These are phyloP conservation scores for Nudaria mundana DNA, from an alignment of 2,888 invertebrate genomes.

Conservation along the genomic window DNA sequence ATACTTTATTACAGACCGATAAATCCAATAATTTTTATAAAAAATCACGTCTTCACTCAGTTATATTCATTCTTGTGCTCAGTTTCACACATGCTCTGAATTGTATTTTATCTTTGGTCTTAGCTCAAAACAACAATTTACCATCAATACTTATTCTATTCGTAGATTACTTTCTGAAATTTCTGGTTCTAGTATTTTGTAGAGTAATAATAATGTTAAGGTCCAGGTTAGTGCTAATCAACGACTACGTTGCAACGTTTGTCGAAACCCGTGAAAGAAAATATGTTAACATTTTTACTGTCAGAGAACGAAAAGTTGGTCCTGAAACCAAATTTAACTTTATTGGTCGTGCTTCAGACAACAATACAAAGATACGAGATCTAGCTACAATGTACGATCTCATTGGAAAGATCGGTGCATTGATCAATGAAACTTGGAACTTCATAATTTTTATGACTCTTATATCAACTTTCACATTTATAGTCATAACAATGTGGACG, in stretches of 20 bases:
- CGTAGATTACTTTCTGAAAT: slow-evolving; percentile 41
- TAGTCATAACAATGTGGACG: slow-evolving; percentile 54
- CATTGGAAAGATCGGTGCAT: slow-evolving; percentile 44
- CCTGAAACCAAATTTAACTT: slow-evolving; percentile 31
- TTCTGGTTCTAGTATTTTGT: slow-evolving; percentile 48
- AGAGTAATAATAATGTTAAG: slow-evolving; percentile 43
- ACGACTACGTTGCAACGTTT: slow-evolving; percentile 43
- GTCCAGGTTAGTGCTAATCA: slow-evolving; percentile 42
- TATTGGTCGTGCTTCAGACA: slow-evolving; percentile 35
- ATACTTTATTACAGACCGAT: not conserved
- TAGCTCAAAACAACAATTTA: slow-evolving; percentile 13
- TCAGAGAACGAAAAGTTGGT: slow-evolving; percentile 27
- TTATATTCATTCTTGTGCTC: slow-evolving; percentile 24
- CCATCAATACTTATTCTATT: slow-evolving; percentile 24
- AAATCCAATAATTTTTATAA: slow-evolving; percentile 36
- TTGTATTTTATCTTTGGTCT: slow-evolving; percentile 24
- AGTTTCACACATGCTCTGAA: slow-evolving; percentile 25
- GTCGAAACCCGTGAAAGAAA: slow-evolving; percentile 34
- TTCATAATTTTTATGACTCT: slow-evolving; percentile 57
- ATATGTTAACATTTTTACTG: slow-evolving; percentile 32
- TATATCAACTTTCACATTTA: slow-evolving; percentile 48
- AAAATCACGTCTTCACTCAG: slow-evolving; percentile 27
- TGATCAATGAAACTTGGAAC: slow-evolving; percentile 53
- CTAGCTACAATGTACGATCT: slow-evolving; percentile 46
- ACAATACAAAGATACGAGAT: slow-evolving; percentile 45